Evolutionary conservation across 2,797 vertebrate species (phyloP).

Genomic region (Peromyscus attwateri): DNA sequence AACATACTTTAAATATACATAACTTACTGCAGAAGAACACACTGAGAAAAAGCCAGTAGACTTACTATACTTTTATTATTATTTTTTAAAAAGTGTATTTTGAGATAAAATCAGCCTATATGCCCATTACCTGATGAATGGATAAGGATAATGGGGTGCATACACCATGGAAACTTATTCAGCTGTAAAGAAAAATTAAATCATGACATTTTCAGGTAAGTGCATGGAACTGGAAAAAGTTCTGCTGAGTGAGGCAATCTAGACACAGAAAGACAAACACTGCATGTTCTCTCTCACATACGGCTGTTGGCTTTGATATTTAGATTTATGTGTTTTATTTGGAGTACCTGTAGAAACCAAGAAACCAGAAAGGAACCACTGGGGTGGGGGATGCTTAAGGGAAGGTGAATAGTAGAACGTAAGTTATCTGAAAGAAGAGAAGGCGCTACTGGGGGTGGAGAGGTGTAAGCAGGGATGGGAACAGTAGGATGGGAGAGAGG

Average conservation of each 20-base stretch:
- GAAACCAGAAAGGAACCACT: background rate
- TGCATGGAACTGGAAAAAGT: background rate
- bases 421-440: background rate
- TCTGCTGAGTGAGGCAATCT: background rate
- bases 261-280: background rate
- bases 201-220: background rate
- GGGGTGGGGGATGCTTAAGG: background rate
- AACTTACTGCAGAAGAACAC: background rate
- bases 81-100: background rate
- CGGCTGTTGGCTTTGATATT: background rate
- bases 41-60: background rate
- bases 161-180: background rate
- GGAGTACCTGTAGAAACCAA: background rate
- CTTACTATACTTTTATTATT: background rate
- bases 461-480: background rate
- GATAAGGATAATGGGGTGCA: background rate
- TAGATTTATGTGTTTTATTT: background rate
- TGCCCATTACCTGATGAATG: background rate
- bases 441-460: background rate
- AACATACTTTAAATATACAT: background rate
- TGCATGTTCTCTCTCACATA: background rate
- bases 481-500: background rate
- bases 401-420: background rate
- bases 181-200: background rate
- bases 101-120: background rate